Evolutionary conservation across 2,888 invertebrate genomes (phyloP), one percentile per base, ranked within the genome.

Genomic region (Hybos culiciformis): DNA sequence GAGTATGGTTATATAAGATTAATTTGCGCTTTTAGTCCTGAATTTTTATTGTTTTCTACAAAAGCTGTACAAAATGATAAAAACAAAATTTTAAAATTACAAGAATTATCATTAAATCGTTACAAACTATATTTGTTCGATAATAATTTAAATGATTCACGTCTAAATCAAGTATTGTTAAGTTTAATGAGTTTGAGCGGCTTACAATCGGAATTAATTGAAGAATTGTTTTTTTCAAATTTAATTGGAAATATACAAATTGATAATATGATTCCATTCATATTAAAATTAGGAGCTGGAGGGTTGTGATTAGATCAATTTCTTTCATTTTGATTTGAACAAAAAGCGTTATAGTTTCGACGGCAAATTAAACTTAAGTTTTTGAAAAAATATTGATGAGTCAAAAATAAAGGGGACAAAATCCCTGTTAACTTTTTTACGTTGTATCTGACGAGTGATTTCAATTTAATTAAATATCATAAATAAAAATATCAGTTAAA

Each of bases 221-320:
- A 93, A 64, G 92, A 93, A 59, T 73, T 93, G 42, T 93, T 93
- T 71, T 93, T 94, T 60, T 82, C 88, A 4, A 88, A 86, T 40
- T 75, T 93, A 48, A 80, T 92, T 38, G 93, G 92, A 5, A 86
- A 84, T 63, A 86, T 96, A 54, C 88, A 91, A 68, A 92, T 97
- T 46, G 92, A 96, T 59, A 88, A 85, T 59, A 86, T 96, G 53
- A 85, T 97, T 64, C 94, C 94, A 21, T 91, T 83, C 56, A 83
- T 97, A 59, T 73, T 97, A 52, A 81, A 61, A 52, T 53, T 67
- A 48, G 62, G 63, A 51, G 61, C 50, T 37, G 51, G 50, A 18
- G 50, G 52, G 41, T 42, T 49, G 33, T 49, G 36, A 42, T n/a
- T n/a, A n/a, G n/a, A n/a, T n/a, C n/a, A n/a, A n/a, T n/a, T n/a